phyloP scores from a whole-genome alignment of 2,797 vertebrate genomes.

The Xenopus petersii region DNA sequence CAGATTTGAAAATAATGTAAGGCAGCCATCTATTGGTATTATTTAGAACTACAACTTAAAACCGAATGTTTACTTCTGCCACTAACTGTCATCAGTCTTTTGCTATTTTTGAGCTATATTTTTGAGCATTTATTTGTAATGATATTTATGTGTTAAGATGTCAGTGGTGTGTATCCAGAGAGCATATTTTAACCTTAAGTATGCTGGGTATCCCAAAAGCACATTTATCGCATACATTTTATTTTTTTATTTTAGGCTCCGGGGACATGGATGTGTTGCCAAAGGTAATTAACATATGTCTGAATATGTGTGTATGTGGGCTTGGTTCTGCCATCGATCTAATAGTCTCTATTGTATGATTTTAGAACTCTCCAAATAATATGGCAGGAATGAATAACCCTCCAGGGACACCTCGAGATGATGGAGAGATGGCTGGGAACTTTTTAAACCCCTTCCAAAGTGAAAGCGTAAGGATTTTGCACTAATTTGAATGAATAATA shows the following conservation, averaged over 20 bases:
- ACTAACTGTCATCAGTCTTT: too few species aligned
- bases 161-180: too few species aligned
- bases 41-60: background rate
- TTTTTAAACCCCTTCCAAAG: slow-evolving; percentile 93
- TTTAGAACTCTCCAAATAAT: slow-evolving; percentile 85
- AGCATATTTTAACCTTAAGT: too few species aligned
- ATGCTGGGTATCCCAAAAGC: too few species aligned
- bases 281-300: slow-evolving; percentile 70
- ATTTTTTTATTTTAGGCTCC: slow-evolving; percentile 67
- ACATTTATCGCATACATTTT: background rate
- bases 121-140: too few species aligned
- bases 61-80: background rate
- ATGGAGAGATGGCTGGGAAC: slow-evolving; percentile 85
- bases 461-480: slow-evolving; percentile 81
- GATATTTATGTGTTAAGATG: too few species aligned
- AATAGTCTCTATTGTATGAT: background rate
- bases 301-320: background rate
- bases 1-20: too few species aligned
- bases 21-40: slow-evolving; percentile 22
- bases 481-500: too few species aligned
- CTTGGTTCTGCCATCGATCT: background rate
- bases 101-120: too few species aligned
- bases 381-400: slow-evolving; percentile 89
- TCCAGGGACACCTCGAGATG: slow-evolving; percentile 85
- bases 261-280: slow-evolving; percentile 89